Conservation (phyloP, 2,113 vertebrate genomes). For the Cynopterus brachyotis region DNA sequence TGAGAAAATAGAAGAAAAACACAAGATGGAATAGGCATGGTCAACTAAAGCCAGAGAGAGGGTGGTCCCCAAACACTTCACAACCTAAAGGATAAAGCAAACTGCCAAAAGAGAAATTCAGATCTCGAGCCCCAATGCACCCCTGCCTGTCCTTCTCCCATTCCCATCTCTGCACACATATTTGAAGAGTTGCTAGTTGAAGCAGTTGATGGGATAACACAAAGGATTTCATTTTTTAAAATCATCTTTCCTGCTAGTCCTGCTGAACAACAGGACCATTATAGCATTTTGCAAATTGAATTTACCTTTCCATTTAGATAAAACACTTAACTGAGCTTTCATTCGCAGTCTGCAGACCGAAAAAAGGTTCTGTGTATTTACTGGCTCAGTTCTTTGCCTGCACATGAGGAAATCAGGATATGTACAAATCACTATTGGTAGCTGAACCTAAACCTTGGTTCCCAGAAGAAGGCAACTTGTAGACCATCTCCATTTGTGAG, state of each 20-base stretch:
- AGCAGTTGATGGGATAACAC: not conserved
- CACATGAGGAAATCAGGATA: not conserved
- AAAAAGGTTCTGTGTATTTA: constrained; percentile 21
- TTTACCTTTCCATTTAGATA: constrained; percentile 60
- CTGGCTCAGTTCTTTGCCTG: not conserved
- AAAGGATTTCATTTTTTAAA: constrained; percentile 55
- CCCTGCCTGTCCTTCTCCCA: not conserved
- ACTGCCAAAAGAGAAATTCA: not conserved
- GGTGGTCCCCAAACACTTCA: no score
- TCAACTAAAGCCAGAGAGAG: not conserved
- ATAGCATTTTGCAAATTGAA: constrained; percentile 48
- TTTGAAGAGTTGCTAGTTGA: not conserved
- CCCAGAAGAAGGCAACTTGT: constrained; percentile 5
- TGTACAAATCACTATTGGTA: constrained; percentile 35
- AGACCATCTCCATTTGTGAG: constrained; percentile 10
- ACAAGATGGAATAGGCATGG: not conserved
- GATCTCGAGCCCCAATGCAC: not conserved
- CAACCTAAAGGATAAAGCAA: not conserved
- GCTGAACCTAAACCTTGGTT: constrained; percentile 35
- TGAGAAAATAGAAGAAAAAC: not conserved
- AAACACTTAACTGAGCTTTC: constrained; percentile 6
- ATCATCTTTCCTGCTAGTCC: constrained; percentile 47
- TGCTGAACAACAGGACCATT: not conserved
- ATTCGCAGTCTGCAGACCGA: constrained; percentile 1
- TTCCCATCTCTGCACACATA: not conserved